Evolutionary conservation across 2,113 vertebrate genomes (phyloP), one percentile per base, ranked within the genome.

Genomic region (Sturnira hondurensis): DNA sequence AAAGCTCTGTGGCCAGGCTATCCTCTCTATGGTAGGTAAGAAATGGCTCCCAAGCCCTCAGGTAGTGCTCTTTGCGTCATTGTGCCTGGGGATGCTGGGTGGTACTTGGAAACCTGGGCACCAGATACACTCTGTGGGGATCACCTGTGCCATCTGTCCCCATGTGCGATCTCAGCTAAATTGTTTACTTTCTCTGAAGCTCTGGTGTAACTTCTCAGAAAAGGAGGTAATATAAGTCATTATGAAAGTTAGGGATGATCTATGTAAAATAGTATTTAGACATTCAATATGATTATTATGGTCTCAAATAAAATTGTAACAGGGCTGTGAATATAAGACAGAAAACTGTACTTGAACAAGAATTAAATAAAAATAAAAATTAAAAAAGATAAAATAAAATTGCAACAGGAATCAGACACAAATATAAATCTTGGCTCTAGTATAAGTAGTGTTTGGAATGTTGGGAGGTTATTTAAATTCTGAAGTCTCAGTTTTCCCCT

Each of bases 1-100:
- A 33, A 12, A 4, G 6, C 19, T 76, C n/a, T 43, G 6, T 54
- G 36, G 15, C 38, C 56, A 0, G 2, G 13, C n/a, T 36, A 0
- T 12, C 7, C 43, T 43, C 12, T 13, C 3, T 24, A 1, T 22
- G 7, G 54, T 6, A 1, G 7, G 8, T 36, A 16, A 43, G 63
- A 31, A 38, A 31, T 26, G 36, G 50, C 28, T 70, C 28, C 2
- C 5, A 22, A 8, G 19, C 9, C 65, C 70, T 9, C 43, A 9
- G 4, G 0, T 1, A 0, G 7, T 16, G 14, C 24, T 41, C 24
- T 20, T 65, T 1, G n/a, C 28, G 7, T 4, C 16, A 3, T 19
- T 17, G 4, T 33, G 4, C 5, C 63, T 2, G 1, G 0, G 6
- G 19, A 14, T 14, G 5, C 26, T 38, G 36, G 2, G 2, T 31